phyloP scores from a whole-genome alignment of 2,888 invertebrate genomes.

The Nemoura dubitans region DNA sequence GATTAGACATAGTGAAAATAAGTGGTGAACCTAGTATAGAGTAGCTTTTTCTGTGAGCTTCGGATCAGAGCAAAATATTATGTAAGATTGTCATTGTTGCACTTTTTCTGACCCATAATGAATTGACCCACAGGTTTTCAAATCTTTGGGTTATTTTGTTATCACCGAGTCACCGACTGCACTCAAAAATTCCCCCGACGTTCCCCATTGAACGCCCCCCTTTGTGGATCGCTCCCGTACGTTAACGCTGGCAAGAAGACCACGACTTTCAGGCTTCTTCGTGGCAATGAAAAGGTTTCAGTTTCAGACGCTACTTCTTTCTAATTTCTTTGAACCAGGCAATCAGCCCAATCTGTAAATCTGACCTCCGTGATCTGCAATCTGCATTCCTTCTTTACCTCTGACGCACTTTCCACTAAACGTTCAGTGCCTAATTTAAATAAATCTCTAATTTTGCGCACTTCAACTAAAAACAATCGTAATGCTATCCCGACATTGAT shows the following conservation, averaged over 20 bases:
- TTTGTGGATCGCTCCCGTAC: too few relatives aligned
- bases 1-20: not conserved
- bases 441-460: not conserved
- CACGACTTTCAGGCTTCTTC: not conserved
- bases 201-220: too few relatives aligned
- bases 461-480: not conserved
- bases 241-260: not conserved
- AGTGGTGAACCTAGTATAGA: not conserved
- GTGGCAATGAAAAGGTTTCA: too few relatives aligned
- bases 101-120: too few relatives aligned
- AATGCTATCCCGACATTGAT: not conserved
- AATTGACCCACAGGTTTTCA: too few relatives aligned
- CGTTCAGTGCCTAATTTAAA: not conserved
- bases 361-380: not conserved
- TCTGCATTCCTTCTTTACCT: not conserved
- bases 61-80: too few relatives aligned
- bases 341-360: not conserved
- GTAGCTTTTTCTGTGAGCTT: too few relatives aligned
- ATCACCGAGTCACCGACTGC: too few relatives aligned
- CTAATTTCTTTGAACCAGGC: not conserved
- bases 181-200: too few relatives aligned
- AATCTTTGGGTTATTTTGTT: too few relatives aligned
- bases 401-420: slow-evolving; percentile 2
- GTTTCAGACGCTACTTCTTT: too few relatives aligned
- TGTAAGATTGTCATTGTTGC: too few relatives aligned